Evolutionary conservation across 2,888 invertebrate genomes (phyloP), one percentile per base, ranked within the genome.

Genomic region (Callimorpha dominula): DNA sequence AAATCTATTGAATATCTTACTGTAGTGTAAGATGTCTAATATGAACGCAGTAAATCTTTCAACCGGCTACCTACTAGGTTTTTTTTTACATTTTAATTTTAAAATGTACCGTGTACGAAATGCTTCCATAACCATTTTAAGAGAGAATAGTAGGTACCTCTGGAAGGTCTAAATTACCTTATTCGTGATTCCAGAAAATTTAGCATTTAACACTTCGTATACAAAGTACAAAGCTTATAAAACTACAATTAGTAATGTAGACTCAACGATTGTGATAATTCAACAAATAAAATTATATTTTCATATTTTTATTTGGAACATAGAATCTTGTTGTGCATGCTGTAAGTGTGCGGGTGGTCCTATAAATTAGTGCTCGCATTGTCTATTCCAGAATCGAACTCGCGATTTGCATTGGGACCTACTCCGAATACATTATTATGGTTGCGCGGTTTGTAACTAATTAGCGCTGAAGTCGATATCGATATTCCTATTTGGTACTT

Each of bases 351-450:
- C 92, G 94, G 94, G 95, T 95, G 95, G 95, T 94, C 95, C 90
- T 89, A 93, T 94, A 94, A 94, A 94, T 89, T 91, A 90, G 86
- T 86, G 85, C 80, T 92, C 93, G 87, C 94, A 95, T 95, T 95
- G 94, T 93, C 93, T 95, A 95, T 95, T 95, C 95, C 91, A 91
- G 93, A 89, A 94, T 94, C 94, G 95, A 94, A 94, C 94, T 94
- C 91, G 92, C 92, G 91, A 95, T 95, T 95, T 95, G 93, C 95
- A 95, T 95, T 91, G 91, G 91, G 90, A 92, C 91, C 92, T 88
- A 94, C 92, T 91, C 89, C 86, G 94, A 94, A 94, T 94, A 94
- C 89, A 94, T 95, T 94, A 94, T 91, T 89, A 89, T 86, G 85
- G 88, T 86, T 88, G 89, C 89, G 89, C 89, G 87, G 88, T 89